Conservation (phyloP, 2,888 invertebrate species). For the Calameuta filiformis region DNA sequence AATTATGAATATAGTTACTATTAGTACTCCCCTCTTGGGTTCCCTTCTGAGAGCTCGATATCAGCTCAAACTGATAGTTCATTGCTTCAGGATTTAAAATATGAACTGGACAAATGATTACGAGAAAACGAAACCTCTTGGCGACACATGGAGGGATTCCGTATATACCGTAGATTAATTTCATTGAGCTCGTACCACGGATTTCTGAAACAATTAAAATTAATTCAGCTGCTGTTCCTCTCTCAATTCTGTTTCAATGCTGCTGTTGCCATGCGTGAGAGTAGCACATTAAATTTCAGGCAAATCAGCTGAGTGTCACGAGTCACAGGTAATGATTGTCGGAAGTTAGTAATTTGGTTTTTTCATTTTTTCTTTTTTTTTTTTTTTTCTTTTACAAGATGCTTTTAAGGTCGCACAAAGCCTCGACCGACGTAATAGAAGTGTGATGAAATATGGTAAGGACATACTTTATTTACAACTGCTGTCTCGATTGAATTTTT, state of each 20-base stretch:
- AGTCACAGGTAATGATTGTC: not conserved
- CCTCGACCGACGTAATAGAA: not conserved
- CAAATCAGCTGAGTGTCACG: not conserved
- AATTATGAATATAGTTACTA: not conserved
- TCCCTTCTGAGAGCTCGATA: not conserved
- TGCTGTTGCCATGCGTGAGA: not conserved
- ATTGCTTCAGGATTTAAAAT: not conserved
- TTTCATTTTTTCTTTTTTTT: not conserved
- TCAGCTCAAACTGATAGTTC: not conserved
- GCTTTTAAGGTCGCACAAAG: not conserved
- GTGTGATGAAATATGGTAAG: not conserved
- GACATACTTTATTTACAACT: not conserved
- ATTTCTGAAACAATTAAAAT: not conserved
- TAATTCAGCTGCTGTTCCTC: not conserved
- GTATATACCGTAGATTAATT: not conserved
- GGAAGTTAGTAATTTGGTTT: conserved; percentile 3
- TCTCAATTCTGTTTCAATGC: not conserved
- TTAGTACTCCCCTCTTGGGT: not conserved
- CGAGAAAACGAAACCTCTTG: not conserved
- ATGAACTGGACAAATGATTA: not conserved
- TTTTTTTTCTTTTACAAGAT: not conserved
- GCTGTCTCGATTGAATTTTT: not conserved
- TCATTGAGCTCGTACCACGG: not conserved
- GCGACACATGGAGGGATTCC: not conserved
- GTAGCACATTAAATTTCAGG: not conserved